phyloP scores from a whole-genome alignment of 2,797 vertebrate genomes.

The Crenichthys baileyi region DNA sequence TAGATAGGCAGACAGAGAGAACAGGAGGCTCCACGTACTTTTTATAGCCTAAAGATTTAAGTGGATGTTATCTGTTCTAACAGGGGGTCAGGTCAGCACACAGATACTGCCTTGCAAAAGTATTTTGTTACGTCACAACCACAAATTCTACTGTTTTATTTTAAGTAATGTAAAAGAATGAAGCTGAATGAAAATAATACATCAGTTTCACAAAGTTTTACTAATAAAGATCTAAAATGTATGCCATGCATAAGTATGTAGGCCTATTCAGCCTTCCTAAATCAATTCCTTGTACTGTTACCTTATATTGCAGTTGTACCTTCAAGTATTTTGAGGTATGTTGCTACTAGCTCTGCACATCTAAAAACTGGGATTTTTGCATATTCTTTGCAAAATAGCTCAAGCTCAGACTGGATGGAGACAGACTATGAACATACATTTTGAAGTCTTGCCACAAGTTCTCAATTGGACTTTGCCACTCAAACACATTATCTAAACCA shows the following conservation, averaged over 20 bases:
- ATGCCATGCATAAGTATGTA: neutral
- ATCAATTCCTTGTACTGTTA: neutral
- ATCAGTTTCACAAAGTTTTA: neutral
- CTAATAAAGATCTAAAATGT: neutral
- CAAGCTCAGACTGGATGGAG: neutral
- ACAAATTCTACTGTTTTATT: neutral
- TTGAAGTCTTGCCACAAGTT: neutral
- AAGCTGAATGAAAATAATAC: neutral
- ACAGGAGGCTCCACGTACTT: constrained; percentile 81
- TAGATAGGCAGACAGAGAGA: constrained; percentile 47
- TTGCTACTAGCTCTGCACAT: neutral
- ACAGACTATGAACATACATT: neutral
- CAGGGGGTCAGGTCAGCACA: constrained; percentile 40
- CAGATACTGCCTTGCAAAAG: neutral
- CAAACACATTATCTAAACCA: too few species aligned
- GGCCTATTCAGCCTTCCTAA: neutral
- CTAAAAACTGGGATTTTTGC: too few species aligned
- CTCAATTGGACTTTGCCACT: neutral
- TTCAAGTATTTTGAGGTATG: neutral
- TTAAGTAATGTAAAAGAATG: neutral
- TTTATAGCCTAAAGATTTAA: constrained; percentile 75
- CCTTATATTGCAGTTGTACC: neutral
- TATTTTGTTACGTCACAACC: neutral
- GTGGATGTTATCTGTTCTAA: constrained; percentile 33
- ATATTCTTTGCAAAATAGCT: neutral